These are phyloP conservation scores for Habrosyne pyritoides DNA, from an alignment of 2,888 invertebrate species.

Conservation along the genomic window DNA sequence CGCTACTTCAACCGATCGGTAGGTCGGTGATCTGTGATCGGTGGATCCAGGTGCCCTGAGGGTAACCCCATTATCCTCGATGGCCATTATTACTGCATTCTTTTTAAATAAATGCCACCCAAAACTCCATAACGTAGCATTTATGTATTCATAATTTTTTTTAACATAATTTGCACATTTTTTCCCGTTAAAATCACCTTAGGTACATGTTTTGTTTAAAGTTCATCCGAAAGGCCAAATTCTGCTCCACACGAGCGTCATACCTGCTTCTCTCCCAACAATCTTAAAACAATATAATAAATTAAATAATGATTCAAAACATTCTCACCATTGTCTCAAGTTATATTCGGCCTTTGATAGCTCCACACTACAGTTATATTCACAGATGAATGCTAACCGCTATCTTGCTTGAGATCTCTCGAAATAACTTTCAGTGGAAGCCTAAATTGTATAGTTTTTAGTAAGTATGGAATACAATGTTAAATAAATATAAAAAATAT, in stretches of 20 bases:
- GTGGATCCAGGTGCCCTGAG: neutral
- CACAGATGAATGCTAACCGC: neutral
- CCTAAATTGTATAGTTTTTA: too few species aligned
- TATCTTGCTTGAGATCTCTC: neutral
- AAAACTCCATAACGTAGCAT: neutral
- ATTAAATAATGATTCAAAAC: conserved; percentile 40
- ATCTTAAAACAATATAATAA: conserved; percentile 34
- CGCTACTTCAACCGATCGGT: neutral
- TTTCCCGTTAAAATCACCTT: too few species aligned
- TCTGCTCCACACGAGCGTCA: neutral
- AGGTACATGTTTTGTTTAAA: too few species aligned
- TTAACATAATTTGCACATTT: too few species aligned
- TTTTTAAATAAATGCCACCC: neutral
- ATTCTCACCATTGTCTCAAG: conserved; percentile 44
- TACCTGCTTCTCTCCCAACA: conserved; percentile 6
- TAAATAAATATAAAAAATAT: too few species aligned
- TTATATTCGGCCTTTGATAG: neutral
- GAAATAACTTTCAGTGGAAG: too few species aligned
- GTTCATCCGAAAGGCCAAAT: neutral
- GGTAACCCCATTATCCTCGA: neutral
- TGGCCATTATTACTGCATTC: too few species aligned
- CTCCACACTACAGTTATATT: conserved; percentile 26
- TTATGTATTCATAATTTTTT: too few species aligned
- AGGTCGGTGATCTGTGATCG: neutral
- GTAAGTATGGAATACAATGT: too few species aligned